phyloP scores from a whole-genome alignment of 2,113 vertebrate genomes.

The Periophthalmus modestus region DNA sequence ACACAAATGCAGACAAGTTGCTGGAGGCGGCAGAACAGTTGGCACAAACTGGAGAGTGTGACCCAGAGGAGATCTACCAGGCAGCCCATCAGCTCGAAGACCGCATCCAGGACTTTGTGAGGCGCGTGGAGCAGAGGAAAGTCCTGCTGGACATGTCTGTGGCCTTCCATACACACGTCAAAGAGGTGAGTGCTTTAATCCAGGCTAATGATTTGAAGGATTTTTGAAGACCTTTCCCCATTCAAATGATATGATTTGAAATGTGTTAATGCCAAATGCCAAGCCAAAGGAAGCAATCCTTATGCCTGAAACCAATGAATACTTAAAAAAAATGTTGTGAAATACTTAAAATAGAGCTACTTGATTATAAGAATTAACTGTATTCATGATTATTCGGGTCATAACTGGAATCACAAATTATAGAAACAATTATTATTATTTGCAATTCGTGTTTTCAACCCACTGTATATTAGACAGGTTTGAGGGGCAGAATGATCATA shows the following conservation, averaged over 20 bases:
- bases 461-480: not conserved
- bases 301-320: too few relatives aligned
- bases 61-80: conserved; percentile 97
- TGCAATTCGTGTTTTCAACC: not conserved
- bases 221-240: too few relatives aligned
- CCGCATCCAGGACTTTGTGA: conserved; percentile 96
- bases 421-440: not conserved
- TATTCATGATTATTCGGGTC: not conserved
- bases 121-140: conserved; percentile 97
- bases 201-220: not conserved
- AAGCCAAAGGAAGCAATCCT: too few relatives aligned
- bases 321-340: not conserved
- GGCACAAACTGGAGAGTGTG: conserved; percentile 96
- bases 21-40: conserved; percentile 96
- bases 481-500: not conserved
- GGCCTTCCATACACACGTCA: conserved; percentile 95
- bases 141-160: conserved; percentile 97
- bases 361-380: not conserved
- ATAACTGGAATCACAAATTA: not conserved
- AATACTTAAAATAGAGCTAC: not conserved
- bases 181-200: conserved; percentile 82
- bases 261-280: too few relatives aligned
- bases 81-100: conserved; percentile 97
- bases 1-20: conserved; percentile 96
- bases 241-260: too few relatives aligned